Base-by-base conservation (phyloP, 2,888 invertebrate genomes). In the Scrobipalpa atriplicella region DNA sequence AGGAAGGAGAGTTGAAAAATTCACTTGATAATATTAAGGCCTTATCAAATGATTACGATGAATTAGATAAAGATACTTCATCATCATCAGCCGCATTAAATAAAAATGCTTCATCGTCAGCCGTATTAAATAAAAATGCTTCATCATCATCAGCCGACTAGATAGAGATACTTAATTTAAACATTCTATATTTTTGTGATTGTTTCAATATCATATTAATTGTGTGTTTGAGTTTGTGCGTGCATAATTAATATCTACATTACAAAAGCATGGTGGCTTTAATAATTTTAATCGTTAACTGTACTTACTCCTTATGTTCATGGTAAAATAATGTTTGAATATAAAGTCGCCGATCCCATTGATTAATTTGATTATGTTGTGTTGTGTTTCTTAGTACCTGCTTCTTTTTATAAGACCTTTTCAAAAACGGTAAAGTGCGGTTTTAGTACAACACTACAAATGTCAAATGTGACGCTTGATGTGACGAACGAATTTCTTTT, bases 41-140 rank as follows among this genome's bases (percentile, higher is more conserved):
- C 9, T 83, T 96, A 62, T 92, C 94, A 39, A 87, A 93, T 75
- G 96, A 96, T 83, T 96, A 96, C 75, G 93, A 86, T 73, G 95
- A 96, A 90, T 93, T 96, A 72, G 95, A 96, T 75, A 76, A 69
- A 62, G 54, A 54, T 10, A 47, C n/a, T 10, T 16, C n/a, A 29
- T 85, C 43, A 93, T 68, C 51, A 16, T 5, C n/a, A n/a, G n/a
- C n/a, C n/a, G n/a, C n/a, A 90, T 93, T 96, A 72, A 95, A 96
- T 75, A 76, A 69, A 62, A 19, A 54, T 10, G n/a, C n/a, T 10
- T 16, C n/a, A 29, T 85, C 43, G 93, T 68, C 51, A 16, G n/a
- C n/a, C n/a, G n/a, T 5, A 90, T 93, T 96, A 72, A 95, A 96
- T 75, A 76, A 69, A 62, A 19, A 54, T 10, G n/a, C n/a, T 10